Percentiles rank a stretch among this genome's conserved stretches.
These are phyloP conservation scores for Aphaenogaster floridana DNA, from an alignment of 1,140 invertebrate genomes.

Conservation along the genomic window DNA sequence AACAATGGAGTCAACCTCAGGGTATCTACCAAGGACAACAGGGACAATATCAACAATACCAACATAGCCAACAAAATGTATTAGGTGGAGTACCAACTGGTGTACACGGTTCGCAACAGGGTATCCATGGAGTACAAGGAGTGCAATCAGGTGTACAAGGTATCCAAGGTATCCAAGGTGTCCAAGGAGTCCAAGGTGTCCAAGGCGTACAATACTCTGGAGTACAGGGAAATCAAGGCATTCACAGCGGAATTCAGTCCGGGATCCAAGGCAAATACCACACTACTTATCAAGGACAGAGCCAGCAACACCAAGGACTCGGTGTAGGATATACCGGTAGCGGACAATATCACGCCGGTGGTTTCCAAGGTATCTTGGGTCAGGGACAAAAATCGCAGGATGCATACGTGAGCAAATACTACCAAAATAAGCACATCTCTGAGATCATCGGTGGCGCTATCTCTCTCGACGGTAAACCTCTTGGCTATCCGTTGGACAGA, in stretches of 20 bases:
- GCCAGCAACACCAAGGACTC: slow-evolving; percentile 48
- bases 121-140: slow-evolving; percentile 10
- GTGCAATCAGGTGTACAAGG: slow-evolving; percentile 30
- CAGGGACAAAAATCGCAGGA: slow-evolving; percentile 72
- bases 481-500: slow-evolving; percentile 87
- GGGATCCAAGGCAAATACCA: slow-evolving; percentile 62
- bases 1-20: background rate
- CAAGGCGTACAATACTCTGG: slow-evolving; percentile 26
- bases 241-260: slow-evolving; percentile 40
- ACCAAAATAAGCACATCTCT: slow-evolving; percentile 77
- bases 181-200: slow-evolving; percentile 45
- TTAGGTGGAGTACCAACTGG: slow-evolving; percentile 14
- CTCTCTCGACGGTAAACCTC: slow-evolving; percentile 83
- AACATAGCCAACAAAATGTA: slow-evolving; percentile 7
- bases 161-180: slow-evolving; percentile 9
- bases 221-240: slow-evolving; percentile 21
- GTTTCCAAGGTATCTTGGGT: slow-evolving; percentile 69
- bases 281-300: slow-evolving; percentile 46
- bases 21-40: slow-evolving; percentile 15
- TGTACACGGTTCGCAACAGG: slow-evolving; percentile 14
- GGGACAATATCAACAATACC: background rate
- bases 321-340: slow-evolving; percentile 66
- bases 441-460: slow-evolving; percentile 82
- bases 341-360: slow-evolving; percentile 77
- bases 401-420: slow-evolving; percentile 75